phyloP scores from a whole-genome alignment of 2,797 vertebrate species.

The Sebastolobus alascanus region DNA sequence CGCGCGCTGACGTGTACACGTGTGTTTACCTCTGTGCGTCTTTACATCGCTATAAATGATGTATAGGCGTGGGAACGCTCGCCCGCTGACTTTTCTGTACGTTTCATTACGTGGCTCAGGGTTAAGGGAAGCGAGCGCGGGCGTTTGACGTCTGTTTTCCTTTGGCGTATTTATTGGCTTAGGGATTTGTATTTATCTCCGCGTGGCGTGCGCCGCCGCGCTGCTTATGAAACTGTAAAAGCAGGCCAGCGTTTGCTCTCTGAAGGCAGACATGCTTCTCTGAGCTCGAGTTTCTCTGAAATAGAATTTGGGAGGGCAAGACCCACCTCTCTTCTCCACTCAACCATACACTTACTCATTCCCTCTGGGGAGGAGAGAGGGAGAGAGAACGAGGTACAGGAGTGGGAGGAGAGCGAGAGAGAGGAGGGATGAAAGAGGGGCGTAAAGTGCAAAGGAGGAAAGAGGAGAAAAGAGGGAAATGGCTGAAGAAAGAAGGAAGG shows the following conservation, averaged over 20 bases:
- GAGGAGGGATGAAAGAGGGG: conserved; percentile 48
- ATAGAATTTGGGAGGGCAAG: conserved; percentile 82
- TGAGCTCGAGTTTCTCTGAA: conserved; percentile 78
- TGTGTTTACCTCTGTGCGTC: conserved; percentile 44
- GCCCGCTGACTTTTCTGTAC: conserved; percentile 42
- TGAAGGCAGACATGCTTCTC: conserved; percentile 74
- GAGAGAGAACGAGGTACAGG: conserved; percentile 61
- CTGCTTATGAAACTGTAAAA: conserved; percentile 73
- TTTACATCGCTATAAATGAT: conserved; percentile 67
- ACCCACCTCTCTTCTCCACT: conserved; percentile 83
- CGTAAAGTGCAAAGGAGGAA: conserved; percentile 61
- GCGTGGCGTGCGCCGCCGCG: conserved; percentile 19
- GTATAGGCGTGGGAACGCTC: conserved; percentile 73
- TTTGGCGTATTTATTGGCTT: conserved; percentile 53
- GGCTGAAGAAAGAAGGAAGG: conserved; percentile 20
- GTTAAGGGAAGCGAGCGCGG: conserved; percentile 49
- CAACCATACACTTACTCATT: conserved; percentile 78
- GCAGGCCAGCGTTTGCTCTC: conserved; percentile 67
- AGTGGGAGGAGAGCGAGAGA: conserved; percentile 52
- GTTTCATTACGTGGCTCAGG: conserved; percentile 36
- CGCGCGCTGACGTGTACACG: neutral
- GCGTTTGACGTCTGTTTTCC: conserved; percentile 61
- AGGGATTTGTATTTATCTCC: conserved; percentile 58
- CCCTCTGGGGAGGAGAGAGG: conserved; percentile 71
- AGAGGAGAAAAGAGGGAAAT: conserved; percentile 47